Percentiles rank a stretch among this genome's conserved stretches.
phyloP scores from a whole-genome alignment of 1,140 invertebrate species.

The Gryon sp. region DNA sequence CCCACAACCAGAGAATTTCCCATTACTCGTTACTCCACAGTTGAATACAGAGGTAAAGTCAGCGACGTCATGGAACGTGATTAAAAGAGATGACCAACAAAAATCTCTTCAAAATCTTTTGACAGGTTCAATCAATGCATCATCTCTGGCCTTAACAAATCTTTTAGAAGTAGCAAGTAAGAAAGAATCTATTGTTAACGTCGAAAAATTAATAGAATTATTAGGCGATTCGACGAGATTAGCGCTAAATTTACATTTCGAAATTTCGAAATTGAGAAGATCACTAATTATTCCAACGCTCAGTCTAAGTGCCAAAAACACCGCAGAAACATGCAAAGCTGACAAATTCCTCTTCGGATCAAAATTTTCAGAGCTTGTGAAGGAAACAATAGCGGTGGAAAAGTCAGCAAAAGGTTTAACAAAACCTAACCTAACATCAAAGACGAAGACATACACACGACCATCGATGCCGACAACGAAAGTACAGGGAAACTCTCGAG shows the following conservation, averaged over 20 bases:
- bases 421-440: conserved; percentile 1
- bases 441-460: too few species aligned
- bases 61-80: not conserved
- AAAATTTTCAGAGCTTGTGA: conserved; percentile 7
- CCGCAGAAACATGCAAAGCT: not conserved
- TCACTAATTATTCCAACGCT: not conserved
- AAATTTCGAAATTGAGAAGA: not conserved
- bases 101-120: not conserved
- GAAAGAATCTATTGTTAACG: not conserved
- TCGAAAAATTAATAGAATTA: not conserved
- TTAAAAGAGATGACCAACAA: conserved; percentile 8
- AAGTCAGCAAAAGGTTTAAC: not conserved
- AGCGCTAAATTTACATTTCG: not conserved
- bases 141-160: not conserved
- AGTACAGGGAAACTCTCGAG: too few species aligned
- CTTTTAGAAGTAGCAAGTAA: not conserved
- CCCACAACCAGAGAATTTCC: not conserved
- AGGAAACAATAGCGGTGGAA: not conserved
- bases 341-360: not conserved
- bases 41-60: conserved; percentile 3
- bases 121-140: not conserved
- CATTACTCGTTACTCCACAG: not conserved
- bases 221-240: not conserved
- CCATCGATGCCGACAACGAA: too few species aligned
- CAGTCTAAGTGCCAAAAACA: not conserved